Evolutionary conservation across 64 coral and sea anemone genomes (phyloP).

Genomic region (Catalaphyllia jardinei): DNA sequence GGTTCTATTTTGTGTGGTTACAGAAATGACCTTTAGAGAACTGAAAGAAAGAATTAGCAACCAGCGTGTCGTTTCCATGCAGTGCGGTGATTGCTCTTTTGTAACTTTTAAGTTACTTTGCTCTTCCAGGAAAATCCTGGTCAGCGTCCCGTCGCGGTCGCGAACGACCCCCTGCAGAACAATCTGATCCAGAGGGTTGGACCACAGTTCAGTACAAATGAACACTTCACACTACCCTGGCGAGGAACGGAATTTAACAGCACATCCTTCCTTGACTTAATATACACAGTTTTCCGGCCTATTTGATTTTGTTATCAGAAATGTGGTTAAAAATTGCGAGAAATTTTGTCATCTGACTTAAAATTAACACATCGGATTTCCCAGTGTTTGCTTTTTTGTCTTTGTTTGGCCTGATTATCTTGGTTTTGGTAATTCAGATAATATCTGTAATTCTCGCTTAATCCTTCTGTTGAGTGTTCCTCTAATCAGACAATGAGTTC

Average conservation of each 20-base stretch:
- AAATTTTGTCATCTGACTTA: too few relatives aligned
- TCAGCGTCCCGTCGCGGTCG: conserved; percentile 68
- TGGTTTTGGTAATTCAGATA: too few relatives aligned
- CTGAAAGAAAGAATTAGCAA: background rate
- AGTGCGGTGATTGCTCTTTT: background rate
- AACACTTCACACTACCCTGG: conserved; percentile 21
- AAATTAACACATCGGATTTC: too few relatives aligned
- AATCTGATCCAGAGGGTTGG: conserved; percentile 62
- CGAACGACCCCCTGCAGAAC: conserved; percentile 39
- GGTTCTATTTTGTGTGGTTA: background rate
- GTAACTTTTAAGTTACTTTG: background rate
- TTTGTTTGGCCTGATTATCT: too few relatives aligned
- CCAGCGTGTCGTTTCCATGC: too few relatives aligned
- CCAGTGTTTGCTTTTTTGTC: too few relatives aligned
- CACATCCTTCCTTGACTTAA: background rate
- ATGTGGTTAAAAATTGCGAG: too few relatives aligned
- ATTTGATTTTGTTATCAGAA: background rate
- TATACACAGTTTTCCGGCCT: background rate
- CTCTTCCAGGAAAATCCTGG: conserved; percentile 65
- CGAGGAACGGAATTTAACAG: background rate
- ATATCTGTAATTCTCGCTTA: too few relatives aligned
- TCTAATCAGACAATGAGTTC: too few relatives aligned
- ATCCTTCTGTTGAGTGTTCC: too few relatives aligned
- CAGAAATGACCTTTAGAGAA: background rate
- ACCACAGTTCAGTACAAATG: conserved; percentile 69